Evolutionary conservation across 2,113 vertebrate genomes (phyloP).

Genomic region (Thymallus thymallus): DNA sequence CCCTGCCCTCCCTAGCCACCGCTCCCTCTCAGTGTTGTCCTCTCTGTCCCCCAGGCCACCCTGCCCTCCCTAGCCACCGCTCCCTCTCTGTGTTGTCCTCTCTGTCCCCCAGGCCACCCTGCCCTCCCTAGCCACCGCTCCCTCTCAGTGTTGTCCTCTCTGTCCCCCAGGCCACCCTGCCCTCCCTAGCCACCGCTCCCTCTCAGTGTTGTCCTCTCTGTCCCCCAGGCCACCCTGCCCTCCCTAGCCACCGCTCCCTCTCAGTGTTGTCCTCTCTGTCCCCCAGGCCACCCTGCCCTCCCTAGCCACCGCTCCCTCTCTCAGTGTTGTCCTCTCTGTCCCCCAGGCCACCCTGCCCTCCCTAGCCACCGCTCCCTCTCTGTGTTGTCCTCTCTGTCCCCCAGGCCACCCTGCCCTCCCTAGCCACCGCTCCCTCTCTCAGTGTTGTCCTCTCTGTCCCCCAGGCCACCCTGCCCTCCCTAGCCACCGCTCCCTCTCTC

Average conservation of each 20-base stretch:
- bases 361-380: no score
- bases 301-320: no score
- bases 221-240: not conserved
- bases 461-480: no score
- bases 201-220: conserved; percentile 69
- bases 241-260: no score
- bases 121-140: conserved; percentile 89
- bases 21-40: not conserved
- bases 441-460: no score
- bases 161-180: conserved; percentile 83
- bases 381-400: no score
- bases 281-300: no score
- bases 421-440: no score
- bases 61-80: conserved; percentile 91
- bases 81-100: conserved; percentile 76
- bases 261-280: not conserved
- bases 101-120: conserved; percentile 81
- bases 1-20: not conserved
- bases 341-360: no score
- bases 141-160: conserved; percentile 73
- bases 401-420: no score
- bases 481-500: no score
- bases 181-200: conserved; percentile 89
- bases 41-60: conserved; percentile 76
- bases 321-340: not conserved